Percentiles rank a stretch among this genome's conserved stretches.
Conservation (phyloP, 1,140 invertebrate genomes). For the Hetaerina americana region DNA sequence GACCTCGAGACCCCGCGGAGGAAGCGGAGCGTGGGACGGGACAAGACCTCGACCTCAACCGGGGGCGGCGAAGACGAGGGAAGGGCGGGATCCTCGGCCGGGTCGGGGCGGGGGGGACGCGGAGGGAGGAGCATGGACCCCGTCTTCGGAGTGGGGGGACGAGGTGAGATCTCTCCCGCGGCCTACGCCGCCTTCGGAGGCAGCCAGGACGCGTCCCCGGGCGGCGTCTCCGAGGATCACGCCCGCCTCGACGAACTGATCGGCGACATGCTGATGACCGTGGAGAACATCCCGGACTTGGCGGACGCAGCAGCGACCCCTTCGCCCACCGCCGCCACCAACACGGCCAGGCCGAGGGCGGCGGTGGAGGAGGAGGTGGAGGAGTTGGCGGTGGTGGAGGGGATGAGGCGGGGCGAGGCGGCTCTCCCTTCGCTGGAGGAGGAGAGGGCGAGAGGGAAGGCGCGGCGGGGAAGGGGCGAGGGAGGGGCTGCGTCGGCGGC, state of each 20-base stretch:
- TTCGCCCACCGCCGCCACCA: not conserved
- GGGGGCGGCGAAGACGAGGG: conserved; percentile 21
- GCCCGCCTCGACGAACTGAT: conserved; percentile 58
- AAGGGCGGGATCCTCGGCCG: conserved; percentile 4
- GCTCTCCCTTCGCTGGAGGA: too few species aligned
- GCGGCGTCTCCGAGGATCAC: conserved; percentile 25
- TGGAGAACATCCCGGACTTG: conserved; percentile 57
- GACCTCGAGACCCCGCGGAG: conserved; percentile 30
- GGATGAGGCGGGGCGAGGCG: too few species aligned
- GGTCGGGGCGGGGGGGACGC: too few species aligned
- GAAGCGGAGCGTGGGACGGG: conserved; percentile 69
- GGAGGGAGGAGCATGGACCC: not conserved
- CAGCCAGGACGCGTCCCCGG: conserved; percentile 19
- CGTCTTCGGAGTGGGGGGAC: too few species aligned
- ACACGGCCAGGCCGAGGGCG: not conserved
- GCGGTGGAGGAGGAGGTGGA: not conserved
- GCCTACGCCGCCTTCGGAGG: conserved; percentile 21
- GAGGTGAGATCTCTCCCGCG: too few species aligned
- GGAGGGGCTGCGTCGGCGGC: conserved; percentile 33
- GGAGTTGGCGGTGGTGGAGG: not conserved
- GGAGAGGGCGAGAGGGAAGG: too few species aligned
- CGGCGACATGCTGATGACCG: conserved; percentile 67
- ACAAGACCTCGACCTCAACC: conserved; percentile 67
- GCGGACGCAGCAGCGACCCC: not conserved
- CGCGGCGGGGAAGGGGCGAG: conserved; percentile 14